Base-by-base conservation (phyloP, 2,888 invertebrate genomes). In the Dinocampus coccinellae region DNA sequence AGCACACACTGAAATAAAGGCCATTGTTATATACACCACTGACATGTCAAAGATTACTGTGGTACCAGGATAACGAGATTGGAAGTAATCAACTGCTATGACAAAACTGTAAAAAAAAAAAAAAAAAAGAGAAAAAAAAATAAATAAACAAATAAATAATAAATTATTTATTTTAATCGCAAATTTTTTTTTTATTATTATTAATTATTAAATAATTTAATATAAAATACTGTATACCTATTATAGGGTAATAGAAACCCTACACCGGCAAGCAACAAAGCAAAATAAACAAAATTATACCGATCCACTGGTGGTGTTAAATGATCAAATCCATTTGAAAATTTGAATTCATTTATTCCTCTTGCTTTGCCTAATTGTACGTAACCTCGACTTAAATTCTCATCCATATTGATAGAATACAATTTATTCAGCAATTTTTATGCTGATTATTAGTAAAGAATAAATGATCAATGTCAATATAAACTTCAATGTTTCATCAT, bases 31-130 rank as follows among this genome's bases (percentile, higher is more conserved):
- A 88, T 97, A 97, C 52, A 96, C 95, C 75, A 96, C 91, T 13
- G 96, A 96, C 94, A 97, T 96, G 87, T 97, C 97, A 86, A 97
- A 94, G 82, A 97, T 94, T 74, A 97, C 95, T 1, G 95, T 94
- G 0, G 94, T 92, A 69, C 92, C 92, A 0, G 95, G 96, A 86
- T 95, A 97, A 78, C 94, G 91, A 22, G 91, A 90, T 88, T 96
- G 95, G 89, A 96, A 97, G 88, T 95, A 97, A 88, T 97, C 97
- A 80, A 96, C 95, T 9, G 97, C 97, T 88, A 96, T 96, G 84
- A 97, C 95, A 87, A 97, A 97, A 85, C 96, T 96, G 89, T 62
- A n/a, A n/a, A n/a, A n/a, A n/a, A n/a, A n/a, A n/a, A n/a, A n/a
- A n/a, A n/a, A n/a, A n/a, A n/a, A n/a, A n/a, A n/a, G n/a, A n/a